A percentile compares a stretch with the other conserved stretches of the same genome.
Conservation (phyloP, 2,888 invertebrate species). For the Lasioglossum marginatum region DNA sequence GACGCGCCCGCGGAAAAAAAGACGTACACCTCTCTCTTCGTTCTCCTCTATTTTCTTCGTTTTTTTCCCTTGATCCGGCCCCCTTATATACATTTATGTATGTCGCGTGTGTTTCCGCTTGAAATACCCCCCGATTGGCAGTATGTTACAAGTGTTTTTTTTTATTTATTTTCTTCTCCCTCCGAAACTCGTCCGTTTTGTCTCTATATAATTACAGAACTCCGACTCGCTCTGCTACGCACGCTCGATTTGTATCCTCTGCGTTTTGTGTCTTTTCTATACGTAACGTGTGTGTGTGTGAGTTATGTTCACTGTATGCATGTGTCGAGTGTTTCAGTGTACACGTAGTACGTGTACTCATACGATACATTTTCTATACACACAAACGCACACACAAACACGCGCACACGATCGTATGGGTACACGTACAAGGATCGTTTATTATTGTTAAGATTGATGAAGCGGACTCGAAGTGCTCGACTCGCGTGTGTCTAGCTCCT, state of each 20-base stretch:
- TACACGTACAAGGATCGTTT: not conserved
- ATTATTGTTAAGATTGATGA: not conserved
- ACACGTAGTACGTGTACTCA: not conserved
- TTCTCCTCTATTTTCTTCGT: not conserved
- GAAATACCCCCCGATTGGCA: slow-evolving; percentile 79
- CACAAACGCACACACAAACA: not conserved
- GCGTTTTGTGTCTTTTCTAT: slow-evolving; percentile 7
- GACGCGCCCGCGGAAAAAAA: slow-evolving; percentile 65
- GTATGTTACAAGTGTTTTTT: slow-evolving; percentile 78
- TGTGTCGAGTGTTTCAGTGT: not conserved
- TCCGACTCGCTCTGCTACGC: slow-evolving; percentile 27
- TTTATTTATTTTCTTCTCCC: slow-evolving; percentile 10
- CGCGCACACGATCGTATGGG: not conserved
- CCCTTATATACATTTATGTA: slow-evolving; percentile 60
- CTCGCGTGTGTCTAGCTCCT: not conserved
- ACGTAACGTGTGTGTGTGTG: not conserved
- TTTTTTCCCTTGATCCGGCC: not conserved
- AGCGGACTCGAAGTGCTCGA: not conserved
- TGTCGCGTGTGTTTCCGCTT: slow-evolving; percentile 55
- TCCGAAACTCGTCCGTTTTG: not conserved
- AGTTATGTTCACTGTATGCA: not conserved
- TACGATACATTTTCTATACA: not conserved
- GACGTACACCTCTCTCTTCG: slow-evolving; percentile 29
- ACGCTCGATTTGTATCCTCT: slow-evolving; percentile 21
- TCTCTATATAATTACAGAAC: slow-evolving; percentile 36